These are phyloP conservation scores for Dioctria rufipes DNA, from an alignment of 2,888 invertebrate genomes.

Conservation along the genomic window DNA sequence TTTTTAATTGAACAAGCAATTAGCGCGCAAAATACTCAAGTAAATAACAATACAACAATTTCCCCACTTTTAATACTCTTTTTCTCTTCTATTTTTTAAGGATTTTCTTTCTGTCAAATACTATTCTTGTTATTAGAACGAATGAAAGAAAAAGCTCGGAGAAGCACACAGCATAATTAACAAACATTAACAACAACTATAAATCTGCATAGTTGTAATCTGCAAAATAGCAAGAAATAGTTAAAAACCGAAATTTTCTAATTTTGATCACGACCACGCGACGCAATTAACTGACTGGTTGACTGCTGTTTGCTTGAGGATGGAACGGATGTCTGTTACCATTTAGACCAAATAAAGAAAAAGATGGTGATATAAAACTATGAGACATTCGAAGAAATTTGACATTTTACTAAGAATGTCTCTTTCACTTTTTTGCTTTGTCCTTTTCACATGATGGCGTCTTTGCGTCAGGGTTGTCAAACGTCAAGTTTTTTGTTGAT, in stretches of 20 bases:
- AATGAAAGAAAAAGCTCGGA: conserved; percentile 6
- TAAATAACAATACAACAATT: conserved; percentile 31
- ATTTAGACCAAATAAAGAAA: neutral
- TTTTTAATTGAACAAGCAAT: neutral
- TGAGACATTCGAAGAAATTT: too few species aligned
- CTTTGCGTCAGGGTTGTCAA: too few species aligned
- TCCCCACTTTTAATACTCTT: conserved; percentile 13
- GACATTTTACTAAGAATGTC: too few species aligned
- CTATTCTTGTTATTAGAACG: neutral
- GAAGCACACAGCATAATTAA: too few species aligned
- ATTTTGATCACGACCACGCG: conserved; percentile 26
- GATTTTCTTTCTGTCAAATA: conserved; percentile 22
- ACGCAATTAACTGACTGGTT: conserved; percentile 51
- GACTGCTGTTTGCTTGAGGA: conserved; percentile 52
- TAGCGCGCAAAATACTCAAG: conserved; percentile 40
- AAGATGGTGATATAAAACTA: conserved; percentile 13
- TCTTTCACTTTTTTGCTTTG: too few species aligned
- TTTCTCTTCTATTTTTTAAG: conserved; percentile 2
- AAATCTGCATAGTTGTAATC: too few species aligned
- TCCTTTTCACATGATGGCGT: too few species aligned
- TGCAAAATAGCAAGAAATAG: too few species aligned
- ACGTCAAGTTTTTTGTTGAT: too few species aligned
- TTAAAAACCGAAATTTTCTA: too few species aligned
- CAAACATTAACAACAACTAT: too few species aligned
- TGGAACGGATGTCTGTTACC: conserved; percentile 37